phyloP scores from a whole-genome alignment of 2,797 vertebrate genomes.

The Hipposideros larvatus region DNA sequence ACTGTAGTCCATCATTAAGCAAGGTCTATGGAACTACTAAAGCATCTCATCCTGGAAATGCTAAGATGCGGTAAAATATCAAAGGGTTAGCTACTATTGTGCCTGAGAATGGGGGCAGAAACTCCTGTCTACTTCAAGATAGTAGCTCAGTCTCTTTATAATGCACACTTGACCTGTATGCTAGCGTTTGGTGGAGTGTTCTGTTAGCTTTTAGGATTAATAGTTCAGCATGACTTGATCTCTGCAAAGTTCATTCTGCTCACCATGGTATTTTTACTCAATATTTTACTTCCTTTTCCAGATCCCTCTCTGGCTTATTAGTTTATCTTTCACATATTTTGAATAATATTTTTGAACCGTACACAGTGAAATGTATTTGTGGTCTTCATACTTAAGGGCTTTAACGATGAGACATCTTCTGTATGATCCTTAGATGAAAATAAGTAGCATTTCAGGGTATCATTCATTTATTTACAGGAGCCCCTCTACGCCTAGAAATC shows the following conservation, averaged over 20 bases:
- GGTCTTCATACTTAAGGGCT: not conserved
- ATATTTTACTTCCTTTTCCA: not conserved
- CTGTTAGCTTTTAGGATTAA: not conserved
- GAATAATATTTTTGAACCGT: constrained; percentile 15
- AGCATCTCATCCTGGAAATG: not conserved
- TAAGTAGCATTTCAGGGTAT: not conserved
- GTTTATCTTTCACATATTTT: not conserved
- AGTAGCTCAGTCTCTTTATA: not conserved
- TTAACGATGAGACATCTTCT: not conserved
- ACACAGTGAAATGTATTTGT: not conserved
- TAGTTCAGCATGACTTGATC: not conserved
- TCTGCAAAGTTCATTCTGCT: constrained; percentile 12
- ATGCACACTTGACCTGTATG: not conserved
- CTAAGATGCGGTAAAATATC: not conserved
- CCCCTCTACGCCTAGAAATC: not conserved
- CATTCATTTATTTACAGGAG: not conserved
- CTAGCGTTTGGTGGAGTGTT: not conserved
- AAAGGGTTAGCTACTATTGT: not conserved
- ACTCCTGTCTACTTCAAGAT: not conserved
- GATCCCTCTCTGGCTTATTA: not conserved
- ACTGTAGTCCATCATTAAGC: not conserved
- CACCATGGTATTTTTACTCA: not conserved
- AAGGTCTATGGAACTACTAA: not conserved
- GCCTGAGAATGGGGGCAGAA: not conserved
- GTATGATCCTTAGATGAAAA: not conserved